phyloP scores from a whole-genome alignment of 2,113 vertebrate genomes.

The Eretmodus cyanostictus region DNA sequence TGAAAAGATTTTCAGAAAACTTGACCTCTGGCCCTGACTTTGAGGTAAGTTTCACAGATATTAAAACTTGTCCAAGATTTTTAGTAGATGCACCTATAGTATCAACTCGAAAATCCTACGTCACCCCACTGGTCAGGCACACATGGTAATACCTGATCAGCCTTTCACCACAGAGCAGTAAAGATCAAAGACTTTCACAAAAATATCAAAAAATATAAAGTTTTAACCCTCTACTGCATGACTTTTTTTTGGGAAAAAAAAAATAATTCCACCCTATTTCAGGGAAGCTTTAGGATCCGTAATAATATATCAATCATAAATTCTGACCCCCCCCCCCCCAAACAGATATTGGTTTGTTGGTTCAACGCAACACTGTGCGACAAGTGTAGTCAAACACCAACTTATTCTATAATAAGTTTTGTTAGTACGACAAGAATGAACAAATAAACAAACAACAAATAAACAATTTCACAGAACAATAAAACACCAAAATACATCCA shows the following conservation, averaged over 20 bases:
- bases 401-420: not conserved
- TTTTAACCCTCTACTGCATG: not conserved
- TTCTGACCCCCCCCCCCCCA: not conserved
- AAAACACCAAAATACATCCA: not conserved
- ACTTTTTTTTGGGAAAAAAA: not conserved
- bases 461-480: not conserved
- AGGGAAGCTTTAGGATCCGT: not conserved
- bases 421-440: not conserved
- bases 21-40: not conserved
- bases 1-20: not conserved
- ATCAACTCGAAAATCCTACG: not conserved
- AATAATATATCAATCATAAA: not conserved
- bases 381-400: not conserved
- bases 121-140: not conserved
- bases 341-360: not conserved
- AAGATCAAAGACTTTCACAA: not conserved
- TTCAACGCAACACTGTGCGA: not conserved
- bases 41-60: not conserved
- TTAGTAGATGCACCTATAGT: not conserved
- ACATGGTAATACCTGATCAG: not conserved
- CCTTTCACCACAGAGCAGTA: not conserved
- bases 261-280: accelerated
- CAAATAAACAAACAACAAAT: not conserved
- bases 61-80: not conserved
- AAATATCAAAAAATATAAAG: not conserved